phyloP scores from a whole-genome alignment of 2,888 invertebrate genomes.

The Erynnis tages region DNA sequence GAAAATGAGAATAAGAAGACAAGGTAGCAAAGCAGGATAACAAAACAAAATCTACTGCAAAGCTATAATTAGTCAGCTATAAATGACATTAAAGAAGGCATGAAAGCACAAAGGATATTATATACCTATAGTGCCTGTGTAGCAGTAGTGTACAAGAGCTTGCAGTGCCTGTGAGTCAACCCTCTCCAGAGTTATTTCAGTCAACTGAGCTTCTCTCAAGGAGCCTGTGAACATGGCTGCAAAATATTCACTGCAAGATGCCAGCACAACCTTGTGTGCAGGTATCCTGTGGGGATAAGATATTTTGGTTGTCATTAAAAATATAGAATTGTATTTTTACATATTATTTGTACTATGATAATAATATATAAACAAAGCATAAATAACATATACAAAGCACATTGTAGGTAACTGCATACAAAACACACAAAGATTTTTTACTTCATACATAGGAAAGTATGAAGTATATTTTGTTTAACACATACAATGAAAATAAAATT shows the following conservation, averaged over 20 bases:
- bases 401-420: no score
- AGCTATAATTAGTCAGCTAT: constrained; percentile 6
- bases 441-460: no score
- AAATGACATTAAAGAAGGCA: constrained; percentile 24
- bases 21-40: neutral
- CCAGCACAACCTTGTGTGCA: constrained; percentile 93
- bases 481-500: no score
- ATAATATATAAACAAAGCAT: no score
- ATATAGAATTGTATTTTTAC: no score
- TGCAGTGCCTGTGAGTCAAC: constrained; percentile 93
- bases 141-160: constrained; percentile 93
- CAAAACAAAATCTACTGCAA: neutral
- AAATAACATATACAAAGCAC: no score
- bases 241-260: constrained; percentile 96
- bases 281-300: constrained; percentile 79
- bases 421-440: no score
- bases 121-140: constrained; percentile 87
- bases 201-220: constrained; percentile 90
- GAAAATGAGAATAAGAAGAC: no score
- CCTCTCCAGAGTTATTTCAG: constrained; percentile 91
- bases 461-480: no score
- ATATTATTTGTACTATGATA: no score
- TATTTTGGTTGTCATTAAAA: no score
- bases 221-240: constrained; percentile 97
- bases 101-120: constrained; percentile 25